Conservation (phyloP, 2,113 vertebrate species). For the Cavia porcellus region DNA sequence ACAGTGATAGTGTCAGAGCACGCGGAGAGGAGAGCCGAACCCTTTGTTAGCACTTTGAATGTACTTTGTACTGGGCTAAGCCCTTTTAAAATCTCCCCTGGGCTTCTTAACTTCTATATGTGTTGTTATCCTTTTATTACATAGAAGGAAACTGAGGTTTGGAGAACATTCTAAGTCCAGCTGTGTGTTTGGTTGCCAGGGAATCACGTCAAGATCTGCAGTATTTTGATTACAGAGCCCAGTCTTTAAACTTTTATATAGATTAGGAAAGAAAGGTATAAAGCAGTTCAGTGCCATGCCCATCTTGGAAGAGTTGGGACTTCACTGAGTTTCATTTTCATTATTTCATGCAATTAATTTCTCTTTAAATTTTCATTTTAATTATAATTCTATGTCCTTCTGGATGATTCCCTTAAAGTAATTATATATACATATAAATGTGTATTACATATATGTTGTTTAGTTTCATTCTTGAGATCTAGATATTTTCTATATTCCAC, state of each 20-base stretch:
- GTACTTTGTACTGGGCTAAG: background rate
- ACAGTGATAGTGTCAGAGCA: background rate
- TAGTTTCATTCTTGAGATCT: background rate
- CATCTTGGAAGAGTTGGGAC: background rate
- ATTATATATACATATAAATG: background rate
- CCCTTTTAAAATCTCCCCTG: background rate
- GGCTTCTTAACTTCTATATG: background rate
- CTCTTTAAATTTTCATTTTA: conserved; percentile 40
- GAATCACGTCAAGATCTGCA: background rate
- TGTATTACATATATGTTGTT: background rate
- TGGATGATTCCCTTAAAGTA: background rate
- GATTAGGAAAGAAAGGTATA: background rate
- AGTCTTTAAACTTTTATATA: background rate
- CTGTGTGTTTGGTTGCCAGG: background rate
- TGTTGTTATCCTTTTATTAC: background rate
- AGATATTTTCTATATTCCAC: background rate
- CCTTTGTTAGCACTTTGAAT: background rate
- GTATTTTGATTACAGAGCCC: background rate
- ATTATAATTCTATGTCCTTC: conserved; percentile 30
- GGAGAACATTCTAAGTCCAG: background rate
- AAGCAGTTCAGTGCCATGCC: background rate
- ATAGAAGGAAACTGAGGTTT: background rate
- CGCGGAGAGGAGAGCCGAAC: background rate
- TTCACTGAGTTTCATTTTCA: conserved; percentile 8
- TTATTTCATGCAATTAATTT: conserved; percentile 50